phyloP scores from a whole-genome alignment of 2,888 invertebrate species.

The Drosophila vallismaia region DNA sequence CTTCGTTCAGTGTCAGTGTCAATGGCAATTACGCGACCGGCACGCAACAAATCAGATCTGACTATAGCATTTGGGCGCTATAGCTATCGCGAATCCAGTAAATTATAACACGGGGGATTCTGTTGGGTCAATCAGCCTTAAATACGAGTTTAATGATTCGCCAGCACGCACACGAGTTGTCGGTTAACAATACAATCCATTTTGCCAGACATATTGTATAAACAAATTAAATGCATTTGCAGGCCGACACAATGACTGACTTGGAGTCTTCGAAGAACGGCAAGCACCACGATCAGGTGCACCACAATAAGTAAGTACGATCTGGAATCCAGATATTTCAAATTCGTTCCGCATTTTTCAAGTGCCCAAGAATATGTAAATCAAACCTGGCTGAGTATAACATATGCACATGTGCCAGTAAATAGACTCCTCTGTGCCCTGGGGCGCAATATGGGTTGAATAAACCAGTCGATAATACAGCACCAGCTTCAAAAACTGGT shows the following conservation, averaged over 20 bases:
- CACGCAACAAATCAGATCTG: slow-evolving; percentile 63
- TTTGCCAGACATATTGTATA: slow-evolving; percentile 16
- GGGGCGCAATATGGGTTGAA: slow-evolving; percentile 18
- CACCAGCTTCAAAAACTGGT: slow-evolving; percentile 55
- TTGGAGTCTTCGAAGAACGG: slow-evolving; percentile 69
- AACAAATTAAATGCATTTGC: slow-evolving; percentile 50
- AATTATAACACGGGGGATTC: slow-evolving; percentile 40
- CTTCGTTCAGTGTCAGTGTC: slow-evolving; percentile 46
- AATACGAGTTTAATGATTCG: slow-evolving; percentile 68
- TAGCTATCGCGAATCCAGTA: slow-evolving; percentile 43
- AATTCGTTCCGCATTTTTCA: slow-evolving; percentile 30
- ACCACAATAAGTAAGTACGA: slow-evolving; percentile 67
- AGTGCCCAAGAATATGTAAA: slow-evolving; percentile 1
- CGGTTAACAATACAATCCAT: background rate
- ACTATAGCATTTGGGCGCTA: slow-evolving; percentile 54
- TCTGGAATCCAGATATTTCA: slow-evolving; percentile 5
- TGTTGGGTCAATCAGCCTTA: slow-evolving; percentile 31
- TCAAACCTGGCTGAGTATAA: background rate
- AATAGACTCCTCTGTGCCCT: slow-evolving; percentile 11
- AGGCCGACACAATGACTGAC: slow-evolving; percentile 67
- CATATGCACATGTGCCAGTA: background rate
- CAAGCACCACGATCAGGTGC: slow-evolving; percentile 73
- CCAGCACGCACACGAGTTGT: slow-evolving; percentile 56
- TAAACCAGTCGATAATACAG: slow-evolving; percentile 57
- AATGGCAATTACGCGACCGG: slow-evolving; percentile 55